Evolutionary conservation across 2,113 vertebrate species (phyloP).

Genomic region (Hippocampus mohnikei): DNA sequence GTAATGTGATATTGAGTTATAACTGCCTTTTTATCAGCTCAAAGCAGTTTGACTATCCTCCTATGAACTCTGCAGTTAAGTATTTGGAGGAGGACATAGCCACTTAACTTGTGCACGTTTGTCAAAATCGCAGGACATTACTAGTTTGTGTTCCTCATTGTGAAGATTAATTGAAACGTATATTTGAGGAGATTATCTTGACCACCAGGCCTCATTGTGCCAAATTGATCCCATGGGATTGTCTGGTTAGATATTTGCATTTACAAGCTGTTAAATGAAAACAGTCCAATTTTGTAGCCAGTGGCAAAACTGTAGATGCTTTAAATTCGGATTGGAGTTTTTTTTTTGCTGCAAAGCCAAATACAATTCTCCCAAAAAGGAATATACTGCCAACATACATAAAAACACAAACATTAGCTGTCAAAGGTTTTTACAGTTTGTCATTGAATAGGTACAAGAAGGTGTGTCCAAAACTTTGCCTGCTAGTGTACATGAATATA

Average conservation of each 20-base stretch:
- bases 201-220: too few relatives aligned
- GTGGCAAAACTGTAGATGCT: neutral
- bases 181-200: neutral
- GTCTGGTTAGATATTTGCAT: neutral
- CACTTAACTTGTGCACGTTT: neutral
- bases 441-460: neutral
- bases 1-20: too few relatives aligned
- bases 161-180: neutral
- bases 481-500: neutral
- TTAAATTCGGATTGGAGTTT: neutral
- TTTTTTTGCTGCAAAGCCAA: neutral
- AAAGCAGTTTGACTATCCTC: neutral
- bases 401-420: too few relatives aligned
- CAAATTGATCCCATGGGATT: neutral
- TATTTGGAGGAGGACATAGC: neutral
- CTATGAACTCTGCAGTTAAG: neutral
- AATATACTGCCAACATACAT: too few relatives aligned
- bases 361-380: neutral
- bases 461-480: neutral
- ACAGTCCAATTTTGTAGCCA: neutral
- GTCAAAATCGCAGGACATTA: too few relatives aligned
- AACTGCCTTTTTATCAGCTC: too few relatives aligned
- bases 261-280: neutral
- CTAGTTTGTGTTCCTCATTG: too few relatives aligned
- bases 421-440: neutral